Evolutionary conservation across 2,797 vertebrate species (phyloP).

Genomic region (Pelochelys cantorii): DNA sequence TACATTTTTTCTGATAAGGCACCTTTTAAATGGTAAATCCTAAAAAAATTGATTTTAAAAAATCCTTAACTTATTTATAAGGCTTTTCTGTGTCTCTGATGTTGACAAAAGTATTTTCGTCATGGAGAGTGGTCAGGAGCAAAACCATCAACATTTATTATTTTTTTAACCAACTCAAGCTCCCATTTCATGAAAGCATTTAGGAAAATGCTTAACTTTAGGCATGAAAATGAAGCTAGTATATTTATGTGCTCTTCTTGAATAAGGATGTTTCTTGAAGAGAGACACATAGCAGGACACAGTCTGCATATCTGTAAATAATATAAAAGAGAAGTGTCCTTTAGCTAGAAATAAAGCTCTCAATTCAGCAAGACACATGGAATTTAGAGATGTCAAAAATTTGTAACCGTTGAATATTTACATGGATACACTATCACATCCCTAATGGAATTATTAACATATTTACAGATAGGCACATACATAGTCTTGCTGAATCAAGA

Average conservation of each 20-base stretch:
- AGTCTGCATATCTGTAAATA: not conserved
- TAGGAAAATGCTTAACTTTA: not conserved
- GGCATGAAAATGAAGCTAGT: not conserved
- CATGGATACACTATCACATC: too few relatives aligned
- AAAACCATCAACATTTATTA: not conserved
- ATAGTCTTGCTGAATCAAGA: not conserved
- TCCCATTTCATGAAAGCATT: not conserved
- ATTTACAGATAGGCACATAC: not conserved
- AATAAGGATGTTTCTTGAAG: not conserved
- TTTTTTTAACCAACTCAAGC: not conserved
- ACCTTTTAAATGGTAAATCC: not conserved
- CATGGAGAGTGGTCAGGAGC: not conserved
- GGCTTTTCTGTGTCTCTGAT: not conserved
- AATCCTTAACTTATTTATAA: not conserved
- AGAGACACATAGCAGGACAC: not conserved
- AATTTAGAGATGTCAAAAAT: too few relatives aligned
- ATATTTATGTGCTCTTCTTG: not conserved
- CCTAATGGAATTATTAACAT: not conserved
- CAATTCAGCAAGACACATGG: not conserved
- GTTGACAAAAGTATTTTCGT: not conserved
- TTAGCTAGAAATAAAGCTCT: not conserved
- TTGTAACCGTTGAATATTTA: too few relatives aligned
- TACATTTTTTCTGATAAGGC: not conserved
- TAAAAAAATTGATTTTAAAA: not conserved
- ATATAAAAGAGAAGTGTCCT: not conserved